These are phyloP conservation scores for Thelaira solivaga DNA, from an alignment of 2,888 invertebrate species.

Conservation along the genomic window DNA sequence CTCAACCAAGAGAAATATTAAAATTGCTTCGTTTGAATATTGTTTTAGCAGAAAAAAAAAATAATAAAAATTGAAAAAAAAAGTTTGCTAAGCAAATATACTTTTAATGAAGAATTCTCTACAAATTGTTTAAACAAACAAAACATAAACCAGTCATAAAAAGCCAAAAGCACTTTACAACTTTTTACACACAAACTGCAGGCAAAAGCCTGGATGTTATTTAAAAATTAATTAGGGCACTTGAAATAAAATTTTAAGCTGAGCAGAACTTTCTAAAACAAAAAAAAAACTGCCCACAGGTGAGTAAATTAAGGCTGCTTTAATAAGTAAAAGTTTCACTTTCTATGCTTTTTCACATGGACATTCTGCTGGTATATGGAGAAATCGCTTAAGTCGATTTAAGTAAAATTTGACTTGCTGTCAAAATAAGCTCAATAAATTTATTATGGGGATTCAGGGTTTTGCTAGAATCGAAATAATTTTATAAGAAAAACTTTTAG, in stretches of 20 bases:
- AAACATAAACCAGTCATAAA: background rate
- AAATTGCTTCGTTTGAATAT: conserved; percentile 1
- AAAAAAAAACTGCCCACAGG: no score
- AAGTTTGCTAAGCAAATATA: background rate
- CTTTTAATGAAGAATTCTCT: background rate
- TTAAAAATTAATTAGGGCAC: no score
- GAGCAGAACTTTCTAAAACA: background rate
- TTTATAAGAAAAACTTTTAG: no score
- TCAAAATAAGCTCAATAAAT: no score
- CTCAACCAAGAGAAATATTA: background rate
- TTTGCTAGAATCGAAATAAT: no score
- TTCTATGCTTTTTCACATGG: no score
- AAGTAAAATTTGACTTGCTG: no score
- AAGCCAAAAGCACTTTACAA: background rate
- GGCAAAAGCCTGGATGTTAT: no score
- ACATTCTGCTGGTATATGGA: no score
- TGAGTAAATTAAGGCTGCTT: background rate
- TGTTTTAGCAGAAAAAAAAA: background rate
- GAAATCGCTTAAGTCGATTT: no score
- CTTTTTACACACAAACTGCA: background rate
- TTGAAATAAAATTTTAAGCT: background rate
- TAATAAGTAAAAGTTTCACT: background rate
- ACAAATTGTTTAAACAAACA: background rate
- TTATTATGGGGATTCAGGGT: no score
- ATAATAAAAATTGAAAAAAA: background rate